Percentiles rank a stretch among this genome's conserved stretches.
phyloP scores from a whole-genome alignment of 2,888 invertebrate genomes.

The Plagodis dolabraria region DNA sequence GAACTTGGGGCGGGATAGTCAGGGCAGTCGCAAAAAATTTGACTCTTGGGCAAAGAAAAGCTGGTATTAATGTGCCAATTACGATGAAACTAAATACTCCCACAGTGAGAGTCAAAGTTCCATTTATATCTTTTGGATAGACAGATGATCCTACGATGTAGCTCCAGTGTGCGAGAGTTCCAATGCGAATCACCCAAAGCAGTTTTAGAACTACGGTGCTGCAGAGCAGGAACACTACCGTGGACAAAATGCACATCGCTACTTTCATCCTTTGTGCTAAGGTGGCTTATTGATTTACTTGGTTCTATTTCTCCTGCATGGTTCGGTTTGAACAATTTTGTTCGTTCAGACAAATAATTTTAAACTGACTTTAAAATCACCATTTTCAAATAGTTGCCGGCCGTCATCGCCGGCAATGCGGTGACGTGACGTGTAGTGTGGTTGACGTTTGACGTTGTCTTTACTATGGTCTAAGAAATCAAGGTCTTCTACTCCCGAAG shows the following conservation, averaged over 20 bases:
- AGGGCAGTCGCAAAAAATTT: conserved; percentile 53
- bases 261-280: conserved; percentile 27
- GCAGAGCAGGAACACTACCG: conserved; percentile 38
- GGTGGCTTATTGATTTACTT: background rate
- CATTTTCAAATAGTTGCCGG: too few relatives aligned
- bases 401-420: too few relatives aligned
- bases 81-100: conserved; percentile 51
- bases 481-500: too few relatives aligned
- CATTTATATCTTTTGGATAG: conserved; percentile 44
- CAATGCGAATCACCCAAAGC: conserved; percentile 55
- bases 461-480: too few relatives aligned
- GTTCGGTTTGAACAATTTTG: background rate
- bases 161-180: conserved; percentile 64
- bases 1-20: conserved; percentile 62
- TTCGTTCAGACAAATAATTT: too few relatives aligned
- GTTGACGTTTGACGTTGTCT: too few relatives aligned
- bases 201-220: conserved; percentile 45
- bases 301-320: background rate
- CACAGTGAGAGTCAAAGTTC: conserved; percentile 44
- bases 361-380: too few relatives aligned
- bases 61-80: conserved; percentile 52
- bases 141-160: conserved; percentile 55
- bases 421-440: too few relatives aligned
- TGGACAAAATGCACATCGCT: conserved; percentile 47
- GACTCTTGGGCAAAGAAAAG: conserved; percentile 51